These are phyloP conservation scores for Copidosoma floridanum DNA, from an alignment of 1,140 invertebrate genomes.

Conservation along the genomic window DNA sequence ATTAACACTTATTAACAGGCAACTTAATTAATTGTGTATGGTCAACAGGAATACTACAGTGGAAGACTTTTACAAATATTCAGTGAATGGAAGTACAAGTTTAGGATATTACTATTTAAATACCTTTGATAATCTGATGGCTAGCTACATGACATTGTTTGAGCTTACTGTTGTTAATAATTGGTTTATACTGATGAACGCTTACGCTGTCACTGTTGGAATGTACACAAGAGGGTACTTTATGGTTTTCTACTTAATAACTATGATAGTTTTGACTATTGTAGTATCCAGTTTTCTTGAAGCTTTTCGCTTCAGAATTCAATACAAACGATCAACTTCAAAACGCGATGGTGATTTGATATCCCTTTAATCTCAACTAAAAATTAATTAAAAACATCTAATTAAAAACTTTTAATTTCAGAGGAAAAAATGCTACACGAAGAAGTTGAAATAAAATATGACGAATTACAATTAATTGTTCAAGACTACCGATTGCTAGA, in stretches of 20 bases:
- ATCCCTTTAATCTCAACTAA: not conserved
- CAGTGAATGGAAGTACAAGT: conserved; percentile 62
- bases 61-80: conserved; percentile 80
- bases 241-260: conserved; percentile 87
- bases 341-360: conserved; percentile 73
- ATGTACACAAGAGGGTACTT: conserved; percentile 78
- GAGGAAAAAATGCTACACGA: conserved; percentile 76
- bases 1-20: too few relatives aligned
- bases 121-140: conserved; percentile 77
- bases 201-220: conserved; percentile 70
- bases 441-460: conserved; percentile 70
- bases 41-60: conserved; percentile 82
- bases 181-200: conserved; percentile 91
- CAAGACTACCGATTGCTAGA: conserved; percentile 65
- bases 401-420: conserved; percentile 41
- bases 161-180: conserved; percentile 90
- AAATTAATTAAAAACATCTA: not conserved
- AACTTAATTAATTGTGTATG: too few relatives aligned
- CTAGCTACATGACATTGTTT: conserved; percentile 80
- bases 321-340: conserved; percentile 78
- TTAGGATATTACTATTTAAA: conserved; percentile 86
- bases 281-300: conserved; percentile 88
- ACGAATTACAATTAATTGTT: conserved; percentile 64
- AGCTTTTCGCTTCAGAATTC: conserved; percentile 86
- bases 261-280: conserved; percentile 89